A percentile compares a stretch with the other conserved stretches of the same genome.
These are phyloP conservation scores for Ganaspis sp. DNA, from an alignment of 1,140 invertebrate species.

Conservation along the genomic window DNA sequence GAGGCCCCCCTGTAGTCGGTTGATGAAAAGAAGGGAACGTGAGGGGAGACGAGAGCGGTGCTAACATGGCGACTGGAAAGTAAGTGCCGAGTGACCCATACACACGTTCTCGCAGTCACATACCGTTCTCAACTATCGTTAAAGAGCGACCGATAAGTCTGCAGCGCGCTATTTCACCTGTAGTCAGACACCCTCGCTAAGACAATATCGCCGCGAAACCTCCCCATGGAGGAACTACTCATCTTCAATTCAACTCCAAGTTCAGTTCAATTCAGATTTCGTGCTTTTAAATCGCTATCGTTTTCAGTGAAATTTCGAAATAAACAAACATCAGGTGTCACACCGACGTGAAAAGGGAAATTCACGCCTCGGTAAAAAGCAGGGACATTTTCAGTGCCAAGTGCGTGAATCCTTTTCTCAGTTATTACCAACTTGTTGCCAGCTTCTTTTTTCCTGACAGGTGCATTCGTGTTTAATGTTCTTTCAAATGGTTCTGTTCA, in stretches of 20 bases:
- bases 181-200: slow-evolving; percentile 15
- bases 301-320: background rate
- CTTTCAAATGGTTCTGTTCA: background rate
- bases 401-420: background rate
- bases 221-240: background rate
- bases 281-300: background rate
- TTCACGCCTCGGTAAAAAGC: background rate
- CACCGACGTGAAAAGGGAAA: background rate
- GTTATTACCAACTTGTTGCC: background rate
- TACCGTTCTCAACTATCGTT: slow-evolving; percentile 59
- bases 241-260: background rate
- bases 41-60: slow-evolving; percentile 53
- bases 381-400: background rate
- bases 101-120: slow-evolving; percentile 62
- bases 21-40: slow-evolving; percentile 49
- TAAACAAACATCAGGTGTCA: slow-evolving; percentile 25
- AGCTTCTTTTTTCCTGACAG: background rate
- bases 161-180: background rate
- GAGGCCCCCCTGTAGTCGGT: slow-evolving; percentile 36
- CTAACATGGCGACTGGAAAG: slow-evolving; percentile 68
- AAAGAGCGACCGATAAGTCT: slow-evolving; percentile 48
- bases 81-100: slow-evolving; percentile 69
- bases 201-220: slow-evolving; percentile 22
- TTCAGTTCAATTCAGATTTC: background rate
- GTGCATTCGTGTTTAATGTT: background rate